These are phyloP conservation scores for Chaetura pelagica DNA, from an alignment of 2,113 vertebrate genomes.

Conservation along the genomic window DNA sequence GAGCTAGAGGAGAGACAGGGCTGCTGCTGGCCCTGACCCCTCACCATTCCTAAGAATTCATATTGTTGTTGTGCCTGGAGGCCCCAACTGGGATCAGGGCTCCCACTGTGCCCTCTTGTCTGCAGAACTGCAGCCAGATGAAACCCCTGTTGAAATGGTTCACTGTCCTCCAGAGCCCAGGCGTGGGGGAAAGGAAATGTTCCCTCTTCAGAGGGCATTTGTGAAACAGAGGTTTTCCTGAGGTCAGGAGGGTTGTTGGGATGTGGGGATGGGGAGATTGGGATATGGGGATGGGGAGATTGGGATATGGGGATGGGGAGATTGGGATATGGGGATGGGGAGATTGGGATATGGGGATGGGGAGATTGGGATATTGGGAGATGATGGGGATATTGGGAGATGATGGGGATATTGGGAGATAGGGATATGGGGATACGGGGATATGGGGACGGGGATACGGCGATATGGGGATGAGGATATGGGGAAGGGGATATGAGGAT, in stretches of 20 bases:
- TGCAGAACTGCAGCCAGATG: conserved; percentile 6
- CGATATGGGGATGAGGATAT: too few relatives aligned
- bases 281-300: too few relatives aligned
- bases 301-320: too few relatives aligned
- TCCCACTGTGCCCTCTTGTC: not conserved
- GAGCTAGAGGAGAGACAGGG: not conserved
- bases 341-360: too few relatives aligned
- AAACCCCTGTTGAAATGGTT: not conserved
- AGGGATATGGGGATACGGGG: too few relatives aligned
- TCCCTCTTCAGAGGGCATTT: not conserved
- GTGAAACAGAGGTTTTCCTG: not conserved
- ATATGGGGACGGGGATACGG: too few relatives aligned
- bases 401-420: too few relatives aligned
- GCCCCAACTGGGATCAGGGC: not conserved
- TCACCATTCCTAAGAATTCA: not conserved
- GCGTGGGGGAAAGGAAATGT: not conserved
- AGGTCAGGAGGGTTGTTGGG: not conserved
- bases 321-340: too few relatives aligned
- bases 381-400: too few relatives aligned
- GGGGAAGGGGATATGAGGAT: too few relatives aligned
- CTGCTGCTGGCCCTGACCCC: not conserved
- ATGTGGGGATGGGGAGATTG: too few relatives aligned
- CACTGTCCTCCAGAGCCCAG: not conserved
- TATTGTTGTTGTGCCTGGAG: not conserved
- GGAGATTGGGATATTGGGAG: too few relatives aligned